Evolutionary conservation across 2,113 vertebrate species (phyloP).

Genomic region (Hemichromis elongatus): DNA sequence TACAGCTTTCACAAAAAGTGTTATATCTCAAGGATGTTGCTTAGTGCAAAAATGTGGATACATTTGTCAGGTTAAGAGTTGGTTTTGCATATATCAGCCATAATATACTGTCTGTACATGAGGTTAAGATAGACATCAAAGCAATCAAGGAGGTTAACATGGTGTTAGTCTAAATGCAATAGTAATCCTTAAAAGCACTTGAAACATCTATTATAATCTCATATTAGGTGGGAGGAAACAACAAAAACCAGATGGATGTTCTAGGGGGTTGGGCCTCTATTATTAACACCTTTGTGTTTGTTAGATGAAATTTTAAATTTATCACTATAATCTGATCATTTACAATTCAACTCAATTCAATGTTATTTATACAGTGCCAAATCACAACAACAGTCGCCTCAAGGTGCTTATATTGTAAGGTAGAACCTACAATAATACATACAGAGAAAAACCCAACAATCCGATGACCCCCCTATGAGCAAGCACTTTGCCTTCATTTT

Average conservation of each 20-base stretch:
- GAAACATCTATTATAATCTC: constrained; percentile 35
- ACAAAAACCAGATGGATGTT: background rate
- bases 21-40: background rate
- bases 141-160: constrained; percentile 37
- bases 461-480: too few species aligned
- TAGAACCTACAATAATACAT: too few species aligned
- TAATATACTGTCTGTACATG: background rate
- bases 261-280: constrained; percentile 4
- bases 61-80: background rate
- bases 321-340: background rate
- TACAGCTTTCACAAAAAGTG: background rate
- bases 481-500: too few species aligned
- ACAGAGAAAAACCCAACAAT: too few species aligned
- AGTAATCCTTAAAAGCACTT: background rate
- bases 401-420: too few species aligned
- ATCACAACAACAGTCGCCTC: too few species aligned
- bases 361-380: too few species aligned
- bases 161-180: constrained; percentile 31
- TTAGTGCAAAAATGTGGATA: background rate
- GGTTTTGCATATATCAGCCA: background rate
- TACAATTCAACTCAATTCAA: too few species aligned
- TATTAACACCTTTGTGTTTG: constrained; percentile 7
- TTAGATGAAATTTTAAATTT: background rate
- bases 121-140: background rate
- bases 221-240: constrained; percentile 2